These are phyloP conservation scores for Jaculus jaculus DNA, from an alignment of 2,113 vertebrate species.

Conservation along the genomic window DNA sequence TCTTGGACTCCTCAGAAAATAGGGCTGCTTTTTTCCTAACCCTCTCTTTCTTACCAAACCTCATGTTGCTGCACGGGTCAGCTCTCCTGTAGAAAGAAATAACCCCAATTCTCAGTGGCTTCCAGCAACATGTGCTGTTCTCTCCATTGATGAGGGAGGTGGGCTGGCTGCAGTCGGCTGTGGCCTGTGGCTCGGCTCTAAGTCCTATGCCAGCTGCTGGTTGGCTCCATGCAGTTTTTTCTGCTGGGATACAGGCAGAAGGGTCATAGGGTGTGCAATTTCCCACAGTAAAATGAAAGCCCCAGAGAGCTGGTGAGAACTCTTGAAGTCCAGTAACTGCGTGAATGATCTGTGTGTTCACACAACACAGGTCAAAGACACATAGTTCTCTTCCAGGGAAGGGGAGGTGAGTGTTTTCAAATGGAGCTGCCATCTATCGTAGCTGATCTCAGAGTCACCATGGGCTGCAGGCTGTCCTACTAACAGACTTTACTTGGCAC, in stretches of 20 bases:
- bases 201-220: neutral
- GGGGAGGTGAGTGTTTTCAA: neutral
- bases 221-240: neutral
- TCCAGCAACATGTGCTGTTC: neutral
- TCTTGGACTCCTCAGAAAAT: conserved; percentile 4
- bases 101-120: neutral
- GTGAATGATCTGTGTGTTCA: neutral
- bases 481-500: neutral
- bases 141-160: neutral
- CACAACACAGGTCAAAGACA: neutral
- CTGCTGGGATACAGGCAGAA: neutral
- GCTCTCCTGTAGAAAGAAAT: neutral
- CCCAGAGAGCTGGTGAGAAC: neutral
- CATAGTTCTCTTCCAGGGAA: neutral
- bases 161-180: neutral
- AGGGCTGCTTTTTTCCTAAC: neutral
- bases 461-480: neutral
- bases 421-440: rapidly evolving
- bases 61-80: neutral
- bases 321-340: neutral
- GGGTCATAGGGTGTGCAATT: neutral
- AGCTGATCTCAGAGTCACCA: neutral
- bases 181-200: neutral
- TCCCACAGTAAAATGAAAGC: neutral
- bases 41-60: neutral